phyloP scores from a whole-genome alignment of 2,888 invertebrate genomes.

The Clusia tigrina region DNA sequence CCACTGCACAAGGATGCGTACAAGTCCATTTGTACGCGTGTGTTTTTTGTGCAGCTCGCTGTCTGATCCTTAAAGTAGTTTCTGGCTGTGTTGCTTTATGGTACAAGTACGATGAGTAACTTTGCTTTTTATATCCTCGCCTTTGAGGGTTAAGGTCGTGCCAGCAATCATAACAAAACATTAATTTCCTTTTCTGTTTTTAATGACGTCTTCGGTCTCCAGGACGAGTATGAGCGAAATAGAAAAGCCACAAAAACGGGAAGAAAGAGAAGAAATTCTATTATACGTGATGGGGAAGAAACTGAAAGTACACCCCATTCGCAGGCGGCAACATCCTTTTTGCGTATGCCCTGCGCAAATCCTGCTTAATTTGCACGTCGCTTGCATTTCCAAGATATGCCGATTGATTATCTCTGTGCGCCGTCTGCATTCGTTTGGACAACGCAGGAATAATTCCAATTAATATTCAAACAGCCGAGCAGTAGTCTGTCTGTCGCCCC shows the following conservation, averaged over 20 bases:
- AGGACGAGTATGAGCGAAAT: constrained; percentile 31
- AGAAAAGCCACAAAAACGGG: not conserved
- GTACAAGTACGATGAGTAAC: not conserved
- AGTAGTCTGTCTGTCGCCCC: not conserved
- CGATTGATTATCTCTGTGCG: constrained; percentile 34
- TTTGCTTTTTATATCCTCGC: not conserved
- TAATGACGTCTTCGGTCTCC: too few species aligned
- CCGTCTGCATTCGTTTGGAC: constrained; percentile 26
- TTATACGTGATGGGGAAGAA: not conserved
- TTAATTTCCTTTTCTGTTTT: too few species aligned
- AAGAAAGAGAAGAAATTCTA: not conserved
- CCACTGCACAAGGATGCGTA: not conserved
- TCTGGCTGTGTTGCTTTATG: not conserved
- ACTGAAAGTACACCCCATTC: not conserved
- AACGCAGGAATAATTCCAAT: constrained; percentile 43
- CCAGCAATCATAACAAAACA: constrained; percentile 17
- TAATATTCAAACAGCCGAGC: constrained; percentile 53
- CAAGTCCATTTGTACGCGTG: not conserved
- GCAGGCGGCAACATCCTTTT: not conserved
- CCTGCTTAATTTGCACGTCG: constrained; percentile 44
- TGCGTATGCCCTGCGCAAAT: not conserved
- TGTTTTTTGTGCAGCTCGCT: not conserved
- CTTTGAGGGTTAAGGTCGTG: constrained; percentile 37
- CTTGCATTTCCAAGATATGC: constrained; percentile 55
- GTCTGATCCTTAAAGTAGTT: not conserved